Conservation (phyloP, 2,888 invertebrate species). For the Hybos culiciformis region DNA sequence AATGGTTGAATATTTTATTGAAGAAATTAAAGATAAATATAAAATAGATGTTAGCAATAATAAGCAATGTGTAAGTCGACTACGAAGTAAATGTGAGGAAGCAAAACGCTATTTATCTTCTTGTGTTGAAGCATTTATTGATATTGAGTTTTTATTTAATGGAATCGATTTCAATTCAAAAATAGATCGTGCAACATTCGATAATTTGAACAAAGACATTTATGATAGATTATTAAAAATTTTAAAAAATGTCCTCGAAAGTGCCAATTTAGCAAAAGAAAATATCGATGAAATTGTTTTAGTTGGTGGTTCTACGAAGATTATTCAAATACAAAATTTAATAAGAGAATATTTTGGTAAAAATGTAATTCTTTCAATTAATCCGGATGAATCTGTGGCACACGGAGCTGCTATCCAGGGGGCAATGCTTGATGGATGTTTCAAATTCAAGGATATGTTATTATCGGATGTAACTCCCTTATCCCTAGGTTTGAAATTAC, state of each 20-base stretch:
- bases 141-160: neutral
- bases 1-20: neutral
- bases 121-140: neutral
- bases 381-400: conserved; percentile 69
- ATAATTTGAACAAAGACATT: too few relatives aligned
- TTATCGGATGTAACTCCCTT: conserved; percentile 53
- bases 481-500: conserved; percentile 63
- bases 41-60: neutral
- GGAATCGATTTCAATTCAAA: neutral
- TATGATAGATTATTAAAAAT: too few relatives aligned
- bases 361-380: conserved; percentile 56
- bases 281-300: too few relatives aligned
- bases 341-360: too few relatives aligned
- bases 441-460: conserved; percentile 58
- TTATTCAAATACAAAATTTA: too few relatives aligned
- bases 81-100: neutral
- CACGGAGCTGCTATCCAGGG: conserved; percentile 64
- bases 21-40: neutral
- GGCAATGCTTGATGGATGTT: conserved; percentile 54
- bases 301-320: too few relatives aligned
- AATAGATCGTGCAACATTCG: neutral
- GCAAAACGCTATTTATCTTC: neutral
- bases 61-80: neutral
- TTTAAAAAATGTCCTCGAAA: too few relatives aligned
- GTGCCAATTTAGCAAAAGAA: too few relatives aligned